Conservation (phyloP, 2,113 vertebrate species). For the Pelodiscus sinensis region DNA sequence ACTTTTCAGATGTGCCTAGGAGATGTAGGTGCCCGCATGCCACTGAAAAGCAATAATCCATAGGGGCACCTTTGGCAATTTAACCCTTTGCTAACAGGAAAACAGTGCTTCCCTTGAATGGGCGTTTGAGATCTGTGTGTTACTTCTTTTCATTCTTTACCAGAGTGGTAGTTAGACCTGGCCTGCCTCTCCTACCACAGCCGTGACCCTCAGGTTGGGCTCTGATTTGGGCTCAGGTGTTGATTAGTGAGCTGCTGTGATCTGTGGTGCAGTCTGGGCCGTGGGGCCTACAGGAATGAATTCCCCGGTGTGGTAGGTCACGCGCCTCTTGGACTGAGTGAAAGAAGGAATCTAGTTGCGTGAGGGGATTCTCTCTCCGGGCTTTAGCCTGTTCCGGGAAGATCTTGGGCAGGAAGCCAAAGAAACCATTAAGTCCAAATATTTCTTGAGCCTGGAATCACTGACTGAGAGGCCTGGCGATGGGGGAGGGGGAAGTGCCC, state of each 20-base stretch:
- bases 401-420: not conserved
- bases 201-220: not conserved
- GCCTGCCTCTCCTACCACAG: not conserved
- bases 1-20: not conserved
- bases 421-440: accelerated
- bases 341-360: not conserved
- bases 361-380: not conserved
- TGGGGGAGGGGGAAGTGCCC: too few species aligned
- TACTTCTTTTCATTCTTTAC: accelerated
- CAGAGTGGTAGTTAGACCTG: not conserved
- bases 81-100: not conserved
- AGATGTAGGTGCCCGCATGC: not conserved
- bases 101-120: not conserved
- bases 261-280: not conserved
- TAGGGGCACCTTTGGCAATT: not conserved
- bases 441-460: not conserved
- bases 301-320: not conserved
- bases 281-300: not conserved
- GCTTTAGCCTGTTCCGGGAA: accelerated
- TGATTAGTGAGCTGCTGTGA: not conserved
- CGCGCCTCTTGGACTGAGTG: accelerated
- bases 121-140: not conserved
- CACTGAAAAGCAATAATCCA: not conserved
- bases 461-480: too few species aligned
- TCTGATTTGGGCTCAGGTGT: accelerated